Percentiles rank a stretch among this genome's conserved stretches.
Evolutionary conservation across 2,113 vertebrate genomes (phyloP).

Genomic region (Periophthalmus modestus): DNA sequence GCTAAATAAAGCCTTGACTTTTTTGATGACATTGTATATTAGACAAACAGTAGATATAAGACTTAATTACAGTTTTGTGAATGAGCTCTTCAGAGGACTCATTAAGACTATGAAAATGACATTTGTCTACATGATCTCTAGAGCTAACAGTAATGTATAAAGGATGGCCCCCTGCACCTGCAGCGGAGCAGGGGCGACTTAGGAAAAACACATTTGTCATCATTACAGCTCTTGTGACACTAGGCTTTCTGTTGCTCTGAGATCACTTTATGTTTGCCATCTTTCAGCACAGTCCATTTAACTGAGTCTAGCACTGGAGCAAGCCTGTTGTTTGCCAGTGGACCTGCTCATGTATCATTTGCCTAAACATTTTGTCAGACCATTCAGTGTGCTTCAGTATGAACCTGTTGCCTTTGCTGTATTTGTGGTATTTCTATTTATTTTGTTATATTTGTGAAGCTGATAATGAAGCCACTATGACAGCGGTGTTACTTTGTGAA

Average conservation of each 20-base stretch:
- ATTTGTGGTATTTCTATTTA: background rate
- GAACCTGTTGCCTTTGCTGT: background rate
- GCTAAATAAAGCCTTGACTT: background rate
- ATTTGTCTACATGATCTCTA: background rate
- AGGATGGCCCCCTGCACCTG: background rate
- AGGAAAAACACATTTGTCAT: slow-evolving; percentile 36
- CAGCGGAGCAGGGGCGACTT: background rate
- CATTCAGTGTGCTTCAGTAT: background rate
- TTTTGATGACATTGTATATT: background rate
- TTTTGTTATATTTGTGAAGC: background rate
- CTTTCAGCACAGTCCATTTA: slow-evolving; percentile 53
- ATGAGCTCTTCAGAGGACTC: background rate
- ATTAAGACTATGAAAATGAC: background rate
- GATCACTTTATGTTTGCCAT: slow-evolving; percentile 47
- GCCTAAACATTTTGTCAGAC: background rate
- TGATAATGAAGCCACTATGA: background rate
- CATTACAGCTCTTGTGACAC: slow-evolving; percentile 33
- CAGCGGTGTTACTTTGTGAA: background rate
- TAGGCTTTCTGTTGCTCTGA: slow-evolving; percentile 9
- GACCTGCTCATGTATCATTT: slow-evolving; percentile 6
- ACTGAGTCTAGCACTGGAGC: slow-evolving; percentile 11
- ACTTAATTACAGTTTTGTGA: background rate
- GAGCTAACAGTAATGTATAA: background rate
- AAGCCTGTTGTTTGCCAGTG: slow-evolving; percentile 1
- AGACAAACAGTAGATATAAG: background rate